Evolutionary conservation across 2,113 vertebrate genomes (phyloP).

Genomic region (Malaclemys terrapin): DNA sequence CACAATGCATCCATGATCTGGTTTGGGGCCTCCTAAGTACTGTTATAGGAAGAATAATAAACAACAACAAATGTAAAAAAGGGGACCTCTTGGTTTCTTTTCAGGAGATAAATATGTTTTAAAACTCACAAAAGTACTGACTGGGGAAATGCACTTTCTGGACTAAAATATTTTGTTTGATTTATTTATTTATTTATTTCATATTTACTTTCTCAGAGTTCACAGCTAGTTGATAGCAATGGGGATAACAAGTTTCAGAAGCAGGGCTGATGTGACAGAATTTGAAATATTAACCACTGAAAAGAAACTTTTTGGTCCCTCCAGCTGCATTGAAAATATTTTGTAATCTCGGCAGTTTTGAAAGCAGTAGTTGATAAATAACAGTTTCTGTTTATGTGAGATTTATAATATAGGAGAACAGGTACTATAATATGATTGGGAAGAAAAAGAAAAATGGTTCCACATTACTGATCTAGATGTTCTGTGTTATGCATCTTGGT

Average conservation of each 20-base stretch:
- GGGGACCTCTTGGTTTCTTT: background rate
- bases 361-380: background rate
- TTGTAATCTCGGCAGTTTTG: background rate
- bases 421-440: background rate
- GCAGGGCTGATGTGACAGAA: background rate
- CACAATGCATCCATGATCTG: background rate
- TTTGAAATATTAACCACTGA: background rate
- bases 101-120: background rate
- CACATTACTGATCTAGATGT: constrained; percentile 20
- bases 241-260: background rate
- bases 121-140: background rate
- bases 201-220: background rate
- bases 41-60: background rate
- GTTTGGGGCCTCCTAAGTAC: background rate
- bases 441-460: constrained; percentile 39
- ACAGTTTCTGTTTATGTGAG: background rate
- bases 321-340: background rate
- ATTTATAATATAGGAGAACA: background rate
- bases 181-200: background rate
- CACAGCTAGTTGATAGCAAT: background rate
- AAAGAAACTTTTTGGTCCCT: constrained; percentile 9
- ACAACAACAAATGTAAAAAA: background rate
- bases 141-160: background rate
- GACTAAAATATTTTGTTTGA: background rate
- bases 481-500: background rate